Conservation (phyloP, 92 coral and sea anemone species). For the Phenganax marumi region DNA sequence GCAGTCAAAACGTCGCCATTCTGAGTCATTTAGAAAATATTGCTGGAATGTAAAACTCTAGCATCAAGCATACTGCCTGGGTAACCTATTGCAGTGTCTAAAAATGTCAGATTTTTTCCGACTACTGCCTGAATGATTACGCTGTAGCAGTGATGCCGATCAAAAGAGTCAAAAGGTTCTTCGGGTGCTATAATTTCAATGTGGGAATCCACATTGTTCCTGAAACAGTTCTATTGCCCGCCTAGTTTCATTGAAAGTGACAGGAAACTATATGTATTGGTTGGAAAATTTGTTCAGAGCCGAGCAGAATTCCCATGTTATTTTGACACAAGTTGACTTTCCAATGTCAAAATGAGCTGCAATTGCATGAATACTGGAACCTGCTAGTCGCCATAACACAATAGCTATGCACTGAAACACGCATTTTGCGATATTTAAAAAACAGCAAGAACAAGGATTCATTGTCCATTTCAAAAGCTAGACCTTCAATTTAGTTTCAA, state of each 20-base stretch:
- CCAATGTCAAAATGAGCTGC: constrained; percentile 66
- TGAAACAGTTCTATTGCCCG: constrained; percentile 50
- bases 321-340: constrained; percentile 60
- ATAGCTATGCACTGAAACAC: constrained; percentile 62
- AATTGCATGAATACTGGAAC: constrained; percentile 48
- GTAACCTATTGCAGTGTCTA: no score
- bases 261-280: constrained; percentile 51
- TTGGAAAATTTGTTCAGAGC: constrained; percentile 49
- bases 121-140: constrained; percentile 59
- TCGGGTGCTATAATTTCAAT: no score
- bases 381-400: constrained; percentile 65
- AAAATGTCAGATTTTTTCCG: constrained; percentile 47
- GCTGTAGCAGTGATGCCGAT: constrained; percentile 46
- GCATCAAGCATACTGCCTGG: constrained; percentile 64
- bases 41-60: constrained; percentile 29
- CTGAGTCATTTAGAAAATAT: constrained; percentile 27
- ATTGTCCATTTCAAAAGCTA: no score
- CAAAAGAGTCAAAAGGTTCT: constrained; percentile 53
- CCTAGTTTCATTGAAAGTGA: constrained; percentile 30
- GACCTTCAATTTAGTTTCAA: no score
- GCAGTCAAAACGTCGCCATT: no score
- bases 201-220: constrained; percentile 52
- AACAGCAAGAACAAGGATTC: no score
- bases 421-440: no score
- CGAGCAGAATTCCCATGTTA: constrained; percentile 57